Evolutionary conservation across 2,113 vertebrate genomes (phyloP), one percentile per base, ranked within the genome.

Genomic region (Ictalurus punctatus): DNA sequence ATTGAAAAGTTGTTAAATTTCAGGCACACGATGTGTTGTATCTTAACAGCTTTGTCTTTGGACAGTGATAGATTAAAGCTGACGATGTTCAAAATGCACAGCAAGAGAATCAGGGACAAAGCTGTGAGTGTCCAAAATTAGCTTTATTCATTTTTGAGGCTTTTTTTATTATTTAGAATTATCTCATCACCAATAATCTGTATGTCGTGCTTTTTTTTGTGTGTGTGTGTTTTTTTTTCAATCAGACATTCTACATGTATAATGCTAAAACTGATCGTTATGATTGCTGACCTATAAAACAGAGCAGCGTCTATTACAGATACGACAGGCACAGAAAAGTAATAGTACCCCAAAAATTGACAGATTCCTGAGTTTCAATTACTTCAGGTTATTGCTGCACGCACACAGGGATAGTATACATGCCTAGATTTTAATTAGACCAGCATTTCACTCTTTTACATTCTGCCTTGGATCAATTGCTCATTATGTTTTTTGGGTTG

Each of bases 361-460:
- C 23, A 80, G n/a, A 40, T 80, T 65, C n/a, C 56, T 23, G 54
- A 21, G 23, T 79, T 79, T 79, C 86, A 65, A 37, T 87, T 87
- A 54, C 40, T 52, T 52, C 25, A 34, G 59, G 74, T 80, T 80
- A 80, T 67, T 91, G 89, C 90, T 87, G 91, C 71, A 88, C 10
- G 56, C 87, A 88, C 91, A 74, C 89, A 79, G 90, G 69, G 91
- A 91, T 69, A 85, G 89, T 92, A 85, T 89, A 91, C 93, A 93
- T 91, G 92, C 92, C 92, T 90, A 90, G 88, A 85, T 90, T 94
- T 95, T 95, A 94, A 91, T 92, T 92, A 93, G 90, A 79, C 87
- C 92, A 93, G 93, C 94, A 93, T 93, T 91, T 93, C 91, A 88
- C 88, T 91, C 85, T 94, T 94, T 80, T 93, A 92, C 91, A 91